These are phyloP conservation scores for Limnodromus scolopaceus DNA, from an alignment of 2,797 vertebrate species.

Conservation along the genomic window DNA sequence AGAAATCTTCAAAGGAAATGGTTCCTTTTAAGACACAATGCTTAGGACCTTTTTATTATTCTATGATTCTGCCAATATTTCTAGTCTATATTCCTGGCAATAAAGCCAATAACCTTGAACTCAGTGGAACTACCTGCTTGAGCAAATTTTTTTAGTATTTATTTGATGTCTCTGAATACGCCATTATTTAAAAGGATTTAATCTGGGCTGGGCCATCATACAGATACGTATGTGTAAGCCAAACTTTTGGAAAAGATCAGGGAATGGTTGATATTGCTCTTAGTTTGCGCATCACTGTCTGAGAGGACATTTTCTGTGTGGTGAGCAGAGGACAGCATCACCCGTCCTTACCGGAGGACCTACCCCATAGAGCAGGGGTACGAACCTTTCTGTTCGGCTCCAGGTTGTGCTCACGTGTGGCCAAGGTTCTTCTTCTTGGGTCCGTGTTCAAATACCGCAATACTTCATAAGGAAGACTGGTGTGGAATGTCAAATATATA, in stretches of 20 bases:
- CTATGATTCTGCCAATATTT: background rate
- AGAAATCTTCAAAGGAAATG: background rate
- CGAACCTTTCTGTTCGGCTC: accelerated
- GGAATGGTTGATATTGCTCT: background rate
- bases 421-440: background rate
- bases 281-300: background rate
- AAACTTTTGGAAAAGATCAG: background rate
- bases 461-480: background rate
- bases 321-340: background rate
- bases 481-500: background rate
- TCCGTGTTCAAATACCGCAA: accelerated
- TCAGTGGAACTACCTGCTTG: background rate
- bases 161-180: background rate
- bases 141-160: background rate
- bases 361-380: accelerated
- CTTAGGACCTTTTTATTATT: background rate
- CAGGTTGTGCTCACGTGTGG: accelerated
- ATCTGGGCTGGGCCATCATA: background rate
- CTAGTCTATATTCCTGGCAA: background rate
- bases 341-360: accelerated
- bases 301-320: background rate
- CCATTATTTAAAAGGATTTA: background rate
- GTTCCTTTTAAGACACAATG: background rate
- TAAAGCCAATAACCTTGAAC: background rate
- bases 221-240: accelerated